Conservation (phyloP, 2,113 vertebrate species). For the Tragelaphus scriptus region DNA sequence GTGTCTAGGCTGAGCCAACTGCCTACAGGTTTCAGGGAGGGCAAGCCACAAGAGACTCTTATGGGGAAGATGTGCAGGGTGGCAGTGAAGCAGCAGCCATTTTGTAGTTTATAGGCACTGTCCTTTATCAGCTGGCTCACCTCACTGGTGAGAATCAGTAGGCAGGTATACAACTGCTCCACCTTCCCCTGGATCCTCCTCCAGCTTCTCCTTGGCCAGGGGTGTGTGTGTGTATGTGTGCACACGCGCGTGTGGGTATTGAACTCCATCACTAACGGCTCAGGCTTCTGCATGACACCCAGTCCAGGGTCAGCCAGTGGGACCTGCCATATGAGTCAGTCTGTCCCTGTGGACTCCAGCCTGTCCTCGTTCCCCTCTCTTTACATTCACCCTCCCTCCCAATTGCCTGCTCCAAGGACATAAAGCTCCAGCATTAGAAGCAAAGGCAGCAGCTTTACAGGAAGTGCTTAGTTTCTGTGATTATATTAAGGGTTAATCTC, state of each 20-base stretch:
- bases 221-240: not conserved
- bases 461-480: not conserved
- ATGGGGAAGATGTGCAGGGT: rapidly evolving
- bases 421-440: not conserved
- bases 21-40: not conserved
- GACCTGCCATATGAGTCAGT: not conserved
- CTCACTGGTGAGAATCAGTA: not conserved
- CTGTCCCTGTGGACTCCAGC: not conserved
- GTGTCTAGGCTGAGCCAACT: not conserved
- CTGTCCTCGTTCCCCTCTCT: not conserved
- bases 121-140: not conserved
- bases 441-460: not conserved
- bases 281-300: not conserved
- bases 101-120: not conserved
- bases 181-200: not conserved
- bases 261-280: not conserved
- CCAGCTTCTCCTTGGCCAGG: not conserved
- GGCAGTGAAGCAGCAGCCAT: not conserved
- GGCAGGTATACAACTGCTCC: not conserved
- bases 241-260: rapidly evolving
- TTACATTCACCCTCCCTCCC: not conserved
- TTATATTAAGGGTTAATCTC: not conserved
- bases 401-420: too few species aligned
- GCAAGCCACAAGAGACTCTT: not conserved
- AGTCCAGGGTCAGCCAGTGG: not conserved